Percentiles rank a stretch among this genome's conserved stretches.
Evolutionary conservation across 1,140 invertebrate genomes (phyloP).

Genomic region (Drosophila mojavensis): DNA sequence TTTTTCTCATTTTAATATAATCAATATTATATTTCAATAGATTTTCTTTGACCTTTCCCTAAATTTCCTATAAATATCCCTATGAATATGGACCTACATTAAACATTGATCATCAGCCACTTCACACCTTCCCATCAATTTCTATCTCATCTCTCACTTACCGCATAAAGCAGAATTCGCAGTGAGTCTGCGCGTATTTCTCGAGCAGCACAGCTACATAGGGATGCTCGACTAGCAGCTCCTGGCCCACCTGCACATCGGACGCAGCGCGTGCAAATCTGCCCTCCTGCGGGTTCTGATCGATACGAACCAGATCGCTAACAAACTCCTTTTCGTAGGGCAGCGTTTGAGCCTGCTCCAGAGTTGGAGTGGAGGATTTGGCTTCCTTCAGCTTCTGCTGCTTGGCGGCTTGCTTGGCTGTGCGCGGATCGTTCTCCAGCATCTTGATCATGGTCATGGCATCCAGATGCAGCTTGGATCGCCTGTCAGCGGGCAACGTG

Average conservation of each 20-base stretch:
- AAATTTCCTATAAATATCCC: too few species aligned
- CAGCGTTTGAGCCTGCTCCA: conserved; percentile 64
- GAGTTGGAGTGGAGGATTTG: neutral
- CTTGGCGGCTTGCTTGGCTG: conserved; percentile 58
- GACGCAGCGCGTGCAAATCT: conserved; percentile 87
- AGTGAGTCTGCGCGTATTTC: conserved; percentile 88
- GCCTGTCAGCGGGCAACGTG: conserved; percentile 87
- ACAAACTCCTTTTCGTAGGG: conserved; percentile 64
- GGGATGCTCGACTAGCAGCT: conserved; percentile 90
- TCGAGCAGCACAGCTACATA: conserved; percentile 90
- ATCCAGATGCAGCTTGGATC: conserved; percentile 88
- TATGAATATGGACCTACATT: too few species aligned
- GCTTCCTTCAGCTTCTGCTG: conserved; percentile 50
- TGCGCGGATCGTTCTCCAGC: conserved; percentile 85
- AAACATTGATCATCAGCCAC: too few species aligned
- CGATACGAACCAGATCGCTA: conserved; percentile 72
- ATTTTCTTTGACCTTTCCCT: too few species aligned
- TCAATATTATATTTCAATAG: too few species aligned
- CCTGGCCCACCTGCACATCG: conserved; percentile 88
- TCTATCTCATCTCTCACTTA: conserved; percentile 67
- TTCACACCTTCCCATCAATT: neutral
- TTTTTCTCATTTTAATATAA: too few species aligned
- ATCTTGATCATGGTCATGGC: conserved; percentile 90
- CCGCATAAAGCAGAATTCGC: conserved; percentile 91
- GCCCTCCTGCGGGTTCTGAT: conserved; percentile 84